Evolutionary conservation across 1,140 invertebrate species (phyloP).

Genomic region (Pseudoatta argentina): DNA sequence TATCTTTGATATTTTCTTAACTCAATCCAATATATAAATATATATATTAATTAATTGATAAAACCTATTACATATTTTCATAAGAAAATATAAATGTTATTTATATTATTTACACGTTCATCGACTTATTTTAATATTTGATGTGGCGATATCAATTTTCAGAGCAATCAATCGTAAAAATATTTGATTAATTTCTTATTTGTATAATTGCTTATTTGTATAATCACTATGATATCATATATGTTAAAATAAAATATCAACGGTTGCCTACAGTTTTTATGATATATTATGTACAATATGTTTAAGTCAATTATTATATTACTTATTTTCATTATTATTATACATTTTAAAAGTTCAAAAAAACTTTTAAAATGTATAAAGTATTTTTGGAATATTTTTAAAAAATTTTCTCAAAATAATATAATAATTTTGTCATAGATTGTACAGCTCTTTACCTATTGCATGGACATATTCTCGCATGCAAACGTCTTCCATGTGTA

Average conservation of each 20-base stretch:
- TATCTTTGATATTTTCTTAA: not conserved
- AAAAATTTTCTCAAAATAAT: not conserved
- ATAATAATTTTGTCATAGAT: constrained; percentile 42
- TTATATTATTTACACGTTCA: not conserved
- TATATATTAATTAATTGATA: not conserved
- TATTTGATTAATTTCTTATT: not conserved
- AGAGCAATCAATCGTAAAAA: not conserved
- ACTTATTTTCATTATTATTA: not conserved
- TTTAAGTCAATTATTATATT: not conserved
- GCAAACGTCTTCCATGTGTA: constrained; percentile 60
- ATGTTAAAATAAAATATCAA: not conserved
- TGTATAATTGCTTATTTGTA: not conserved
- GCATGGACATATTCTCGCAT: constrained; percentile 52
- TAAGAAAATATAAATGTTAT: not conserved
- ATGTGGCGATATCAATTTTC: constrained; percentile 9
- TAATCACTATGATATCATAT: not conserved
- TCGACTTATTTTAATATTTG: not conserved
- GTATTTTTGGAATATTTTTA: not conserved
- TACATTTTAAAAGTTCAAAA: too few species aligned
- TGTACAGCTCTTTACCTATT: constrained; percentile 61
- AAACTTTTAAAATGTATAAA: not conserved
- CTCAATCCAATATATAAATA: not conserved
- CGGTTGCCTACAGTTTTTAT: not conserved
- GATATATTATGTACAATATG: not conserved
- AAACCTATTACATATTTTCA: not conserved